Evolutionary conservation across 2,797 vertebrate genomes (phyloP), one percentile per base, ranked within the genome.

Genomic region (Dryobates pubescens): DNA sequence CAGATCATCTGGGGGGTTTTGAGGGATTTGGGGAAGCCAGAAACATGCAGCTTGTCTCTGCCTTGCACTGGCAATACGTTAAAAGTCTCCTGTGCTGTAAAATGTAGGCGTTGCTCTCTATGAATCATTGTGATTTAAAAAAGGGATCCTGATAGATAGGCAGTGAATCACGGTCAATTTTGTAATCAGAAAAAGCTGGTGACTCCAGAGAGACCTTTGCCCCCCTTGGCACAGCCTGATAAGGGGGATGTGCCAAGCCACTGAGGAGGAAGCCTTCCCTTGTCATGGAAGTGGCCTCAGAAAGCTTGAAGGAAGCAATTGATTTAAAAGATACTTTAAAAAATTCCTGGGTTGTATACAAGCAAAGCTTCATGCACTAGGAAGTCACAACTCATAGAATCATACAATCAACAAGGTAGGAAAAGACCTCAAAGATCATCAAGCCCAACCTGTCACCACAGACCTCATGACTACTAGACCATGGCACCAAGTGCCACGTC

Each of bases 181-280:
- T 97, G 96, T 96, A 98, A 98, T 96, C 97, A 96, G 95, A 96
- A 96, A 72, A 96, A 95, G 97, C 96, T 97, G 97, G 90, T 94
- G 96, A 94, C 97, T 97, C 87, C 74, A 86, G 93, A 94, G 94
- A 95, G 86, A 95, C 98, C 97, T 98, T 97, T 98, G 97, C 95
- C 97, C 98, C 91, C 95, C 95, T 97, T 98, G 98, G 98, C 98
- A 86, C 91, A 77, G 63, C 59, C 13, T 4, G 75, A 61, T 16
- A 29, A 62, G 41, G 14, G 23, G 45, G 45, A 53, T 56, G 75
- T 82, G 96, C 95, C 94, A 96, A 85, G 83, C 67, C 82, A 17
- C 90, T 59, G 85, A 95, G 90, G 93, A 95, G 78, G 82, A 96
- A 90, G 91, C 83, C 90, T 86, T 69, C 86, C 87, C 82, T 82